A percentile compares a stretch with the other conserved stretches of the same genome.
These are phyloP conservation scores for Desmophyllum pertusum DNA, from an alignment of 92 coral and sea anemone species.

Conservation along the genomic window DNA sequence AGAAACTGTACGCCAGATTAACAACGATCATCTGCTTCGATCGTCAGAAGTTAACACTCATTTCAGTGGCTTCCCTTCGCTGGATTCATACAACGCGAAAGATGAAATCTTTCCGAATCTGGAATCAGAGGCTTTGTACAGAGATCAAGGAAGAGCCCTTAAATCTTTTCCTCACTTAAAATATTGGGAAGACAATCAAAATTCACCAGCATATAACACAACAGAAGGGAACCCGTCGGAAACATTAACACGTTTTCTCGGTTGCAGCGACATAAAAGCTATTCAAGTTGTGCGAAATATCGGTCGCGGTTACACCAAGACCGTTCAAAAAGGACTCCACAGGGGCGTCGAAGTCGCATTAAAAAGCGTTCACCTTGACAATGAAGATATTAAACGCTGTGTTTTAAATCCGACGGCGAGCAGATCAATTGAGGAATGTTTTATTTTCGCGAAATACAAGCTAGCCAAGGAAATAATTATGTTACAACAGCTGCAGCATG, in stretches of 20 bases:
- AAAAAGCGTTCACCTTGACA: conserved; percentile 72
- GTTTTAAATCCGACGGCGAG: conserved; percentile 39
- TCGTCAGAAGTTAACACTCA: conserved; percentile 23
- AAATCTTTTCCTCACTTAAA: conserved; percentile 22
- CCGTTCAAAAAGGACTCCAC: conserved; percentile 76
- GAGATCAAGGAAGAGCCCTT: conserved; percentile 32
- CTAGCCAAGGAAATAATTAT: conserved; percentile 89
- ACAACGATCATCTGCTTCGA: conserved; percentile 8
- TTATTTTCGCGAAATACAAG: conserved; percentile 81
- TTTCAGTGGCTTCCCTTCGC: conserved; percentile 29
- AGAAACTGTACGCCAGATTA: conserved; percentile 45
- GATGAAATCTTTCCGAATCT: not conserved
- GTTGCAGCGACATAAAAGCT: conserved; percentile 72
- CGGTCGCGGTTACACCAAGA: conserved; percentile 89
- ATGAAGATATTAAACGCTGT: conserved; percentile 79
- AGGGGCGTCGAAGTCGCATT: conserved; percentile 71
- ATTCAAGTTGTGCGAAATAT: conserved; percentile 61
- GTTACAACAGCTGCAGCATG: conserved; percentile 81
- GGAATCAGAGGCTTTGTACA: not conserved
- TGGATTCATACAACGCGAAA: not conserved
- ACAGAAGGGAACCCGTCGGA: not conserved
- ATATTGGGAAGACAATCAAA: conserved; percentile 5
- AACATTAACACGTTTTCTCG: conserved; percentile 22
- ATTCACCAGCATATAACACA: not conserved
- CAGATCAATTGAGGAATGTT: conserved; percentile 72